phyloP scores from a whole-genome alignment of 1,140 invertebrate species.

The Zaprionus ornatus region DNA sequence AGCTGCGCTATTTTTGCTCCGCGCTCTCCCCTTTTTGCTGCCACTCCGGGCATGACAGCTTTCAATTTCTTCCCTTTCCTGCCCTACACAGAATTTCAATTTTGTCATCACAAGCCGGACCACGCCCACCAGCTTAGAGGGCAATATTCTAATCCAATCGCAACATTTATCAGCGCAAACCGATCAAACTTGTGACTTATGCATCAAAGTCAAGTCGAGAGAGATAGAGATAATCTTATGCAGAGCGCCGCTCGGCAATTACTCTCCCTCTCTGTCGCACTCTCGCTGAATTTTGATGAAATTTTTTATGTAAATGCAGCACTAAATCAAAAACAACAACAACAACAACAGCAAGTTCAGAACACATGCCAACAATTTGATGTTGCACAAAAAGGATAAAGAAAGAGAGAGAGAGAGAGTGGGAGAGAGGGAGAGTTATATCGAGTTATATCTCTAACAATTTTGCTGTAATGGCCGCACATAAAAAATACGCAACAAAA shows the following conservation, averaged over 20 bases:
- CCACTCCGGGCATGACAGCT: too few species aligned
- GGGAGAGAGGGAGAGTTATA: too few species aligned
- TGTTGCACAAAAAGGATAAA: constrained; percentile 51
- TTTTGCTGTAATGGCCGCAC: constrained; percentile 74
- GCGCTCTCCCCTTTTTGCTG: constrained; percentile 4
- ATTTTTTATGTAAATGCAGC: constrained; percentile 76
- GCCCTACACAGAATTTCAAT: constrained; percentile 64
- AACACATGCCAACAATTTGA: constrained; percentile 74
- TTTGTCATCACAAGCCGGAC: constrained; percentile 53
- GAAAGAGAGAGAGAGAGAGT: not conserved
- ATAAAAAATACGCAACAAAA: constrained; percentile 75
- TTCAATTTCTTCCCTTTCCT: constrained; percentile 71
- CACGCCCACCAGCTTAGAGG: constrained; percentile 70
- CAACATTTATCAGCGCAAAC: constrained; percentile 73
- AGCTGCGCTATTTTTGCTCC: constrained; percentile 65
- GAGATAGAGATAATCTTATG: constrained; percentile 51
- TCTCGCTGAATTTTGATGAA: constrained; percentile 66
- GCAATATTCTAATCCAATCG: constrained; percentile 77
- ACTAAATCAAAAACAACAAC: constrained; percentile 64
- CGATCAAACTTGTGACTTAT: constrained; percentile 79
- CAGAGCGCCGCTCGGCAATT: constrained; percentile 46
- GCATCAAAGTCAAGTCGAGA: constrained; percentile 76
- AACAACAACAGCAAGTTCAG: constrained; percentile 40
- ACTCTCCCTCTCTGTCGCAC: constrained; percentile 13
- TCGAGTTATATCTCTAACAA: constrained; percentile 61